These are phyloP conservation scores for Passerculus sandwichensis DNA, from an alignment of 2,797 vertebrate genomes.

Conservation along the genomic window DNA sequence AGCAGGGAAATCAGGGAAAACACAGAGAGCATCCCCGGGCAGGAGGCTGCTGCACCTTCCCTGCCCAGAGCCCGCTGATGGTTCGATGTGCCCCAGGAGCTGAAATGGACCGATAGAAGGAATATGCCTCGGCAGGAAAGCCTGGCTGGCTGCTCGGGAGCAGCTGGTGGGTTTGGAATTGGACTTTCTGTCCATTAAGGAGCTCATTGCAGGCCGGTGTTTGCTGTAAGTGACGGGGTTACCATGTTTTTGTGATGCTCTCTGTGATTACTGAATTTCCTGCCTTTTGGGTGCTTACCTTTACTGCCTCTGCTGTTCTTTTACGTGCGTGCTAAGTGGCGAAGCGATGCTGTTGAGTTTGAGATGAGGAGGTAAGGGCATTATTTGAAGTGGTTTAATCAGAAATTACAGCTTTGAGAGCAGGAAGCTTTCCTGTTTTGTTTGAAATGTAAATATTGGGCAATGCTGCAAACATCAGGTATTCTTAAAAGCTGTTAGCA, in stretches of 20 bases:
- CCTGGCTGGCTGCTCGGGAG: constrained; percentile 20
- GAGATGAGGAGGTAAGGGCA: background rate
- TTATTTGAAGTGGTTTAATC: constrained; percentile 19
- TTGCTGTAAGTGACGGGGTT: background rate
- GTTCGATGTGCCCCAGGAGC: constrained; percentile 36
- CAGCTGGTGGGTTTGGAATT: constrained; percentile 40
- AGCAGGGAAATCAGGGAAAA: too few species aligned
- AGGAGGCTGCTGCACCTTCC: background rate
- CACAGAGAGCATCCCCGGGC: background rate
- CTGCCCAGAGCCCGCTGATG: background rate
- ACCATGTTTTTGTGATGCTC: background rate
- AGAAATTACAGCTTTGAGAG: background rate
- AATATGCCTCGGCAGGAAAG: constrained; percentile 24
- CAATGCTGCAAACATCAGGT: background rate
- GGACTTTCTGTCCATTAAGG: background rate
- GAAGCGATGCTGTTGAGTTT: background rate
- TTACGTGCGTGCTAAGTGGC: background rate
- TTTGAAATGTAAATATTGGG: constrained; percentile 37
- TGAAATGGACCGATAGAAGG: background rate
- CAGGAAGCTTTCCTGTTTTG: background rate
- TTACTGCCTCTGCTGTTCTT: background rate
- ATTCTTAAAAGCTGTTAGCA: constrained; percentile 4
- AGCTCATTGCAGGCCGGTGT: background rate
- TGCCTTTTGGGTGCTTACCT: background rate
- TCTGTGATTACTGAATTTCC: background rate